phyloP scores from a whole-genome alignment of 2,888 invertebrate genomes.

The Epicampocera succincta region DNA sequence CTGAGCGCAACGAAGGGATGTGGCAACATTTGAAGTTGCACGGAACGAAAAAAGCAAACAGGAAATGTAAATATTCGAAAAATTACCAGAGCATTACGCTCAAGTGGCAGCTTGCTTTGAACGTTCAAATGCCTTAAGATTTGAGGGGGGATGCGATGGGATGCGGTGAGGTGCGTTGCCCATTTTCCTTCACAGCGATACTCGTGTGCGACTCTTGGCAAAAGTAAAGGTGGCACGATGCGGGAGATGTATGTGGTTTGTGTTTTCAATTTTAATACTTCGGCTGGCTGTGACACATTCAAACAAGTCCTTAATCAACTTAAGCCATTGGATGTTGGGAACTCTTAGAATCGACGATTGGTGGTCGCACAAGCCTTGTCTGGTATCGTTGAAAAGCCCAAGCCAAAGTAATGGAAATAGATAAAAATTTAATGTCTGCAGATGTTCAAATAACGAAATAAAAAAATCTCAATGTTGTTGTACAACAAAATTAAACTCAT shows the following conservation, averaged over 20 bases:
- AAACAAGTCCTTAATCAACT: constrained; percentile 13
- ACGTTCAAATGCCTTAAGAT: constrained; percentile 12
- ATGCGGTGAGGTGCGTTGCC: neutral
- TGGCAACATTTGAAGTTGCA: neutral
- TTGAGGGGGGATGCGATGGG: neutral
- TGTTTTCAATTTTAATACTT: constrained; percentile 4
- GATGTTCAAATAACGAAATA: no score
- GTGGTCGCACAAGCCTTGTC: neutral
- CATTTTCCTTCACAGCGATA: constrained; percentile 3
- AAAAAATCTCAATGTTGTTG: no score
- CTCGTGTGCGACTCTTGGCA: no score
- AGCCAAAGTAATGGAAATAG: no score
- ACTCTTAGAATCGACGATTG: constrained; percentile 18
- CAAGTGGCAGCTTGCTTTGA: constrained; percentile 15
- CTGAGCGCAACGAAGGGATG: neutral
- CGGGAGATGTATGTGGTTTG: neutral
- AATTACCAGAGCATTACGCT: constrained; percentile 10
- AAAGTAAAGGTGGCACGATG: neutral
- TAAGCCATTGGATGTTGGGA: constrained; percentile 10
- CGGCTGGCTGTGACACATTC: neutral
- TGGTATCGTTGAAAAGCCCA: neutral
- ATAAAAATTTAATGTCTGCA: no score
- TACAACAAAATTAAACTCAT: no score
- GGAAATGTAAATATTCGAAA: constrained; percentile 53
- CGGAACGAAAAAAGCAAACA: constrained; percentile 10